phyloP scores from a whole-genome alignment of 2,797 vertebrate genomes.

The Pipistrellus pygmaeus region DNA sequence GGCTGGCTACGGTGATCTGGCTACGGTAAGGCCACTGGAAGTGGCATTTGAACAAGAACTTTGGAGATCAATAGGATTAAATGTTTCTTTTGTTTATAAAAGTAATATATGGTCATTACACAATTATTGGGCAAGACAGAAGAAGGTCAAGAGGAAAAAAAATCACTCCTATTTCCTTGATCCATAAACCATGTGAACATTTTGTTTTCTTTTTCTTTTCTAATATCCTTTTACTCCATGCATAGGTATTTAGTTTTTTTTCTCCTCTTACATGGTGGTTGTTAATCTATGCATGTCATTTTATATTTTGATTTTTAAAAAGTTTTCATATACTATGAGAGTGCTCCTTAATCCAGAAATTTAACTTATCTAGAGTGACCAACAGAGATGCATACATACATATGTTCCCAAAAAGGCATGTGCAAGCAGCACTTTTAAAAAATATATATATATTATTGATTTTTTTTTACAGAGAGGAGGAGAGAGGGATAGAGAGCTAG shows the following conservation, averaged over 20 bases:
- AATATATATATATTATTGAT: too few relatives aligned
- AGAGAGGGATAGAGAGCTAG: too few relatives aligned
- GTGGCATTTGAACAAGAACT: slow-evolving; percentile 32
- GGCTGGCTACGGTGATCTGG: not conserved
- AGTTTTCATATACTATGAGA: not conserved
- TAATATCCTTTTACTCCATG: not conserved
- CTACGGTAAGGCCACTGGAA: not conserved
- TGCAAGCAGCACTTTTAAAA: not conserved
- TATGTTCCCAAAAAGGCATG: not conserved
- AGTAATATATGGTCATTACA: not conserved
- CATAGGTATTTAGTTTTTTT: not conserved
- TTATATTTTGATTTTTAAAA: slow-evolving; percentile 27
- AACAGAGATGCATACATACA: not conserved
- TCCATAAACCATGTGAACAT: slow-evolving; percentile 25
- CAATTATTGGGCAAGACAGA: slow-evolving; percentile 18
- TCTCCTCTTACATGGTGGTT: not conserved
- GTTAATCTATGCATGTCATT: not conserved
- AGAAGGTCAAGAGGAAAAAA: slow-evolving; percentile 60
- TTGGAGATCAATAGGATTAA: slow-evolving; percentile 48
- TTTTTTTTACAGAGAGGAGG: too few relatives aligned
- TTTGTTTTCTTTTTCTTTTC: slow-evolving; percentile 38
- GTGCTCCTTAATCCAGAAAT: not conserved
- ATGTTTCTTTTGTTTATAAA: slow-evolving; percentile 62
- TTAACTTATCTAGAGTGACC: not conserved
- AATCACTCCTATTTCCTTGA: slow-evolving; percentile 58